Evolutionary conservation across 1,140 invertebrate genomes (phyloP), one percentile per base, ranked within the genome.

Genomic region (Sycophila sp.): DNA sequence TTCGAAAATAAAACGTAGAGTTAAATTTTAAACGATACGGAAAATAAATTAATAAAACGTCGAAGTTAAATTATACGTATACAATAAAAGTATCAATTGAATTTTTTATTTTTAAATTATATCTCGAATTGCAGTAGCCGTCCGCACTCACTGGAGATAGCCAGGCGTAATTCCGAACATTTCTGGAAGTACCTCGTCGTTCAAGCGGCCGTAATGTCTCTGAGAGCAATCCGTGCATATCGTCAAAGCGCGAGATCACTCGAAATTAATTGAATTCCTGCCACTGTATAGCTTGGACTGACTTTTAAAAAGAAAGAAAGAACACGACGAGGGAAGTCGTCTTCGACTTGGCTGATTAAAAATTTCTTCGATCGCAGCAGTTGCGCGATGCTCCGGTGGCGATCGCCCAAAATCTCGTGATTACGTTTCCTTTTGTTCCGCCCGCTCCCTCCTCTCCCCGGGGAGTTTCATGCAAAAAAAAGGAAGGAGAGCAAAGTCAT

Each of bases 181-280:
- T n/a, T 42, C 40, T 42, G 13, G 10, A 15, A 8, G 5, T 42
- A 6, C 40, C 3, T 15, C 13, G 40, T 42, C n/a, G 4, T n/a
- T n/a, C n/a, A n/a, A n/a, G n/a, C n/a, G n/a, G n/a, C 40, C 40
- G 13, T 15, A 8, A 42, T n/a, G 30, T 2, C 8, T 4, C n/a
- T 60, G 5, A 8, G 22, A 28, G 38, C 17, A 47, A 47, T 32
- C 17, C 17, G 11, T 13, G 32, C 34, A 10, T 11, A 17, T 24
- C 56, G 11, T 40, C 45, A 34, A 64, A 51, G 45, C 62, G 42
- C 19, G 40, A 71, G 69, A 71, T 69, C 47, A 73, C 73, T 75
- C 47, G 75, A 73, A 56, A 75, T 75, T 76, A 76, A 76, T 75
- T 75, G 75, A 75, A 72, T 76, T 73, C 74, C 66, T 56, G 40